phyloP scores from a whole-genome alignment of 2,113 vertebrate genomes.

The Podiceps cristatus region DNA sequence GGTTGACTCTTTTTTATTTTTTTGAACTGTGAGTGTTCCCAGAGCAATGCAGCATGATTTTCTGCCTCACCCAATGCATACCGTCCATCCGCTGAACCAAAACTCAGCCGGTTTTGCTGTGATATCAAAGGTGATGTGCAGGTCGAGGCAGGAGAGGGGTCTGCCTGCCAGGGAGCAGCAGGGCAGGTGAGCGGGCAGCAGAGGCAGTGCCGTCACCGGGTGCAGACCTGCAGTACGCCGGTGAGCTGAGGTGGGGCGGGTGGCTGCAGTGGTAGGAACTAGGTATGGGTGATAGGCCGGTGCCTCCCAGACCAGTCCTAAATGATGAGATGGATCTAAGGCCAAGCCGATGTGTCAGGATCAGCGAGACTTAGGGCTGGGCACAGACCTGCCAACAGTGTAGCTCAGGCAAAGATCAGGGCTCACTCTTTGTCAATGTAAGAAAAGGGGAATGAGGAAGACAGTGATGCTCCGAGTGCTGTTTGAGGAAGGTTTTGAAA shows the following conservation, averaged over 20 bases:
- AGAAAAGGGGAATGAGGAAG: background rate
- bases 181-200: background rate
- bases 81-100: background rate
- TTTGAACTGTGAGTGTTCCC: background rate
- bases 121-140: rapidly evolving
- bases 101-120: background rate
- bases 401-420: background rate
- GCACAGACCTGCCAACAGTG: background rate
- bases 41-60: background rate
- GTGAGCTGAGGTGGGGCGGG: too few relatives aligned
- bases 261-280: background rate
- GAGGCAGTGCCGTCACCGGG: background rate
- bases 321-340: background rate
- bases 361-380: background rate
- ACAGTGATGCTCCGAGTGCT: background rate
- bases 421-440: background rate
- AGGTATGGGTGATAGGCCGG: rapidly evolving
- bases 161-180: background rate
- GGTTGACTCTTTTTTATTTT: background rate
- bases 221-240: background rate
- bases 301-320: background rate
- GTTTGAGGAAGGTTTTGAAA: background rate
- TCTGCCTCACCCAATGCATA: background rate
- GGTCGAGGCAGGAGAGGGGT: background rate
- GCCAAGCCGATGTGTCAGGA: rapidly evolving